A percentile compares a stretch with the other conserved stretches of the same genome.
These are phyloP conservation scores for Vicugna pacos DNA, from an alignment of 2,113 vertebrate genomes.

Conservation along the genomic window DNA sequence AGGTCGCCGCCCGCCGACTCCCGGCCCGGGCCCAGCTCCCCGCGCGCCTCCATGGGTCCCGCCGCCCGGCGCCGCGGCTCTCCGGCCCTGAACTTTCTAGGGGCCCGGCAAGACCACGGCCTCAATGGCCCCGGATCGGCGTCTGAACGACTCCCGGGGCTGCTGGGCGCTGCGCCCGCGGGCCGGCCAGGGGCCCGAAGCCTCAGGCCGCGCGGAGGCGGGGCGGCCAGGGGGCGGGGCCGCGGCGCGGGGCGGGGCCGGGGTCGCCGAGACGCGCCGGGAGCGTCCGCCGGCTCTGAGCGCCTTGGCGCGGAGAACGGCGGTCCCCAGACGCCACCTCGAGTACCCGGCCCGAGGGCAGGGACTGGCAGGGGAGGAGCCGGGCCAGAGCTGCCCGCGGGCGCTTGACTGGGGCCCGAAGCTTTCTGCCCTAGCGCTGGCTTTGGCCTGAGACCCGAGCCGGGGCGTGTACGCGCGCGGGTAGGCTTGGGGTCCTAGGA, in stretches of 20 bases:
- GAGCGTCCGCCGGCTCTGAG: neutral
- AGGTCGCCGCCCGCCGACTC: conserved; percentile 85
- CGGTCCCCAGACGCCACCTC: neutral
- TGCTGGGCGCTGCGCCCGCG: conserved; percentile 67
- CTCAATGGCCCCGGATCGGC: neutral
- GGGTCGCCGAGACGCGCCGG: neutral
- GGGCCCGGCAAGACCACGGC: neutral
- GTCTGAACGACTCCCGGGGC: neutral
- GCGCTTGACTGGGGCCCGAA: neutral
- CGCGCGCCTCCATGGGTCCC: conserved; percentile 86
- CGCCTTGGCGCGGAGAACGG: neutral
- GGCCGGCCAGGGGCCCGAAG: neutral
- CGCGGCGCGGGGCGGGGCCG: conserved; percentile 56
- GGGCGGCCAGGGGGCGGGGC: conserved; percentile 72
- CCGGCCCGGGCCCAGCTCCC: conserved; percentile 84
- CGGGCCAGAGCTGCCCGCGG: neutral
- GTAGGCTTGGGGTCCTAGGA: neutral
- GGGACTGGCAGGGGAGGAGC: neutral
- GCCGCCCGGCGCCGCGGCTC: conserved; percentile 42
- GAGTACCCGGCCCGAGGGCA: neutral
- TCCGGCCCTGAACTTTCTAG: conserved; percentile 17
- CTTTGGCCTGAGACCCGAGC: neutral
- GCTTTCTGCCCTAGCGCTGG: neutral
- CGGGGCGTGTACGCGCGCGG: neutral
- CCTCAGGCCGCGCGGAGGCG: conserved; percentile 58